These are phyloP conservation scores for Caranx ignobilis DNA, from an alignment of 2,113 vertebrate species.

Conservation along the genomic window DNA sequence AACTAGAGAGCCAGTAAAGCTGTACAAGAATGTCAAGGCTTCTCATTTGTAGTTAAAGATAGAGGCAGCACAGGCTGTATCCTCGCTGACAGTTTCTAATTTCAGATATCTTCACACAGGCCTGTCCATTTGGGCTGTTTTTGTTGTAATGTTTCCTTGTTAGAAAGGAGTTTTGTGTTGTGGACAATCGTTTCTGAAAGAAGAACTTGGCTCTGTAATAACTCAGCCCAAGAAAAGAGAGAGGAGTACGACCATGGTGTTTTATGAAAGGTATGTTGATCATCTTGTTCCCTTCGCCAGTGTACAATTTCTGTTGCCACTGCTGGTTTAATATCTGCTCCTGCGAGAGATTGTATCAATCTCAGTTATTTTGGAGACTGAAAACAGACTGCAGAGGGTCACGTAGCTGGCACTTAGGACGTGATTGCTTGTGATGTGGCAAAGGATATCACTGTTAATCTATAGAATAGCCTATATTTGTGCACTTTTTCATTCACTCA, in stretches of 20 bases:
- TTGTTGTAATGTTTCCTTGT: slow-evolving; percentile 69
- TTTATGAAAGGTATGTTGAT: slow-evolving; percentile 87
- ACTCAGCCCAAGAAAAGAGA: slow-evolving; percentile 41
- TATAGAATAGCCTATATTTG: slow-evolving; percentile 22
- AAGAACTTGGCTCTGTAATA: slow-evolving; percentile 46
- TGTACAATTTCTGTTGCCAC: slow-evolving; percentile 1
- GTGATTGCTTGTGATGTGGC: slow-evolving; percentile 25
- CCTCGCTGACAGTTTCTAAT: slow-evolving; percentile 85
- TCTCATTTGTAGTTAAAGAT: slow-evolving; percentile 98
- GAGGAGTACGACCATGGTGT: slow-evolving; percentile 81
- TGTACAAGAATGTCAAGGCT: slow-evolving; percentile 93
- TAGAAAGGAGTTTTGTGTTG: slow-evolving; percentile 38
- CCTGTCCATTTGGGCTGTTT: slow-evolving; percentile 66
- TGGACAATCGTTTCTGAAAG: slow-evolving; percentile 37
- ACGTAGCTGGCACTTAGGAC: slow-evolving; percentile 32
- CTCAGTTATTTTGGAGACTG: slow-evolving; percentile 57
- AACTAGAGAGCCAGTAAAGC: slow-evolving; percentile 91
- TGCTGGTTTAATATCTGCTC: slow-evolving; percentile 56
- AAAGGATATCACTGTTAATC: slow-evolving; percentile 48
- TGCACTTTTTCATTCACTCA: slow-evolving; percentile 37
- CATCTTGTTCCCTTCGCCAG: not conserved
- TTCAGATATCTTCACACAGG: slow-evolving; percentile 74
- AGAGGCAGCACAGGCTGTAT: slow-evolving; percentile 87
- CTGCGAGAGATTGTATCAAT: slow-evolving; percentile 55
- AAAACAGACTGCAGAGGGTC: slow-evolving; percentile 53